A percentile compares a stretch with the other conserved stretches of the same genome.
Evolutionary conservation across 2,888 invertebrate genomes (phyloP).

Genomic region (Psococerastis gibbosa): DNA sequence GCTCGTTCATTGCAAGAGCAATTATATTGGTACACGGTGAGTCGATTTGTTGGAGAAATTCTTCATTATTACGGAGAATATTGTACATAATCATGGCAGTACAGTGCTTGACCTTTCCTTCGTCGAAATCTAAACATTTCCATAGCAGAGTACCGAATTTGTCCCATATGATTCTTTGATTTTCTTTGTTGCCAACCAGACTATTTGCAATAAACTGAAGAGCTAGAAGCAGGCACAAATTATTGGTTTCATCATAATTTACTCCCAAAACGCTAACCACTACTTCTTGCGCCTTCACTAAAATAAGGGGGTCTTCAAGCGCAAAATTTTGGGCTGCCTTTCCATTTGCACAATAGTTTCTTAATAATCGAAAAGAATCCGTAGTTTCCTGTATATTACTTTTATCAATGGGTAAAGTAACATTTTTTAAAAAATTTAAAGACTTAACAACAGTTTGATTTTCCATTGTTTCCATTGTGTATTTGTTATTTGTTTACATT

Average conservation of each 20-base stretch:
- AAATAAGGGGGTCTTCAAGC: neutral
- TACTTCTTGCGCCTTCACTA: neutral
- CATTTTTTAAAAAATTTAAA: too few species aligned
- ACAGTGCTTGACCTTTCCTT: conserved; percentile 1
- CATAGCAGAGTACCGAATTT: neutral
- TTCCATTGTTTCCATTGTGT: too few species aligned
- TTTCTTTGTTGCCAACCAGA: neutral
- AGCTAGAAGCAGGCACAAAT: neutral
- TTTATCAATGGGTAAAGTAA: too few species aligned
- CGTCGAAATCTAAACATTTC: neutral
- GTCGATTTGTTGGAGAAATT: neutral
- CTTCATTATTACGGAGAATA: neutral
- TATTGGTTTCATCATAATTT: neutral
- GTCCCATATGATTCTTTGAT: neutral
- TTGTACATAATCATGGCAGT: conserved; percentile 5
- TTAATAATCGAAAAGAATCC: neutral
- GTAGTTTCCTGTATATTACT: too few species aligned
- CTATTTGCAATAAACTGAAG: conserved; percentile 1
- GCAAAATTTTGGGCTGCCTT: neutral
- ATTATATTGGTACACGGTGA: neutral
- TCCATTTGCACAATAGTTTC: conserved; percentile 5
- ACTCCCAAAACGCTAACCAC: neutral
- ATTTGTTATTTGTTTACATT: too few species aligned
- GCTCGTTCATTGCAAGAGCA: neutral
- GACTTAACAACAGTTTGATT: too few species aligned